These are phyloP conservation scores for Crematogaster levior DNA, from an alignment of 2,888 invertebrate genomes.

Conservation along the genomic window DNA sequence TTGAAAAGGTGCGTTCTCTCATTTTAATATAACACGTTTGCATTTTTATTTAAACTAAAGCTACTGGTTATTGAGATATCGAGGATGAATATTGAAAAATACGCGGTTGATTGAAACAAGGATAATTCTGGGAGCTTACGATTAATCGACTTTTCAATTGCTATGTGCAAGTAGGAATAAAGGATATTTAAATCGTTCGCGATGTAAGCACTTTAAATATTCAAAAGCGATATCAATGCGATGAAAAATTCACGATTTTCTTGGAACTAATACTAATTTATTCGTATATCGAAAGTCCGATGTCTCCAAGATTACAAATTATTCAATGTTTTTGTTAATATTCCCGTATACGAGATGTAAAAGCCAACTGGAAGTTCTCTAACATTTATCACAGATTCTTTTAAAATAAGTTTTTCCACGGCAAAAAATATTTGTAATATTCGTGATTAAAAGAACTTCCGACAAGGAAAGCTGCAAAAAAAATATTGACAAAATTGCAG, in stretches of 20 bases:
- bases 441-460: neutral
- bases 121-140: neutral
- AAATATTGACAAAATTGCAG: neutral
- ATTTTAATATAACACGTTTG: neutral
- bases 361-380: neutral
- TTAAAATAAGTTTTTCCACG: neutral
- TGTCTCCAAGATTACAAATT: neutral
- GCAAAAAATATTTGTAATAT: neutral
- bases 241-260: neutral
- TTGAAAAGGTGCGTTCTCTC: neutral
- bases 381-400: neutral
- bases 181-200: neutral
- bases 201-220: neutral
- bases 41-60: neutral
- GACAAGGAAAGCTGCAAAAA: neutral
- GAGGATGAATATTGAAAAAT: neutral
- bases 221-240: neutral
- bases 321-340: neutral
- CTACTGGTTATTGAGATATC: neutral
- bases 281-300: neutral
- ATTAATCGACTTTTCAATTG: conserved; percentile 5
- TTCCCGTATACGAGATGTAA: neutral
- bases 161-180: too few species aligned
- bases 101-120: neutral
- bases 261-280: conserved; percentile 12